A percentile compares a stretch with the other conserved stretches of the same genome.
Evolutionary conservation across 2,797 vertebrate species (phyloP).

Genomic region (Cyprinodon diabolis): DNA sequence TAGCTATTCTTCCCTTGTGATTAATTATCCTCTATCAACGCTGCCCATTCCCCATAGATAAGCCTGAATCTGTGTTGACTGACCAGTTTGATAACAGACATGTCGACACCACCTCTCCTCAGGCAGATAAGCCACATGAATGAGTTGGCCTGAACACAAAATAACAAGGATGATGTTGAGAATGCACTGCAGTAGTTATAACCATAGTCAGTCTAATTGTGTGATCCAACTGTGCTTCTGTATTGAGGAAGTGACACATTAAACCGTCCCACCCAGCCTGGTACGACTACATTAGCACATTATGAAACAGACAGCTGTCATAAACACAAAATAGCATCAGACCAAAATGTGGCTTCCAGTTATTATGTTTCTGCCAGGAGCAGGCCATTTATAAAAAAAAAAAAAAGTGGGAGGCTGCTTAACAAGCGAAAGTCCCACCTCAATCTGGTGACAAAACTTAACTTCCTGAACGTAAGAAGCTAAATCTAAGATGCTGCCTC

Average conservation of each 20-base stretch:
- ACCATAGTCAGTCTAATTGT: neutral
- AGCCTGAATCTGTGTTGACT: neutral
- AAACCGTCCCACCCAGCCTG: neutral
- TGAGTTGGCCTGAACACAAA: neutral
- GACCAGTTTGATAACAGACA: neutral
- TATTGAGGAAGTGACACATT: neutral
- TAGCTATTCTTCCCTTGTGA: neutral
- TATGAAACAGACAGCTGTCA: constrained; percentile 8
- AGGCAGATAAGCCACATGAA: neutral
- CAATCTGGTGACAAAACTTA: constrained; percentile 45
- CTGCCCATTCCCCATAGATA: neutral
- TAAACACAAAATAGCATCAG: constrained; percentile 13
- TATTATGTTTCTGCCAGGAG: constrained; percentile 38
- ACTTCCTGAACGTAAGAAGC: constrained; percentile 10
- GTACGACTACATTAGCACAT: neutral
- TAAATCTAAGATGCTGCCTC: constrained; percentile 67
- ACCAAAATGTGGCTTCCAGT: neutral
- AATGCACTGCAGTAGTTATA: neutral
- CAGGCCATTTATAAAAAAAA: constrained; percentile 29
- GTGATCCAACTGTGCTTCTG: neutral
- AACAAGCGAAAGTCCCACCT: constrained; percentile 24
- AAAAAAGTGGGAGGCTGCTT: constrained; percentile 13
- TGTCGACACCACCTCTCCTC: neutral
- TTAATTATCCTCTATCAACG: neutral
- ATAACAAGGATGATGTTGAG: neutral